Evolutionary conservation across 2,113 vertebrate species (phyloP).

Genomic region (Noturus placidus): DNA sequence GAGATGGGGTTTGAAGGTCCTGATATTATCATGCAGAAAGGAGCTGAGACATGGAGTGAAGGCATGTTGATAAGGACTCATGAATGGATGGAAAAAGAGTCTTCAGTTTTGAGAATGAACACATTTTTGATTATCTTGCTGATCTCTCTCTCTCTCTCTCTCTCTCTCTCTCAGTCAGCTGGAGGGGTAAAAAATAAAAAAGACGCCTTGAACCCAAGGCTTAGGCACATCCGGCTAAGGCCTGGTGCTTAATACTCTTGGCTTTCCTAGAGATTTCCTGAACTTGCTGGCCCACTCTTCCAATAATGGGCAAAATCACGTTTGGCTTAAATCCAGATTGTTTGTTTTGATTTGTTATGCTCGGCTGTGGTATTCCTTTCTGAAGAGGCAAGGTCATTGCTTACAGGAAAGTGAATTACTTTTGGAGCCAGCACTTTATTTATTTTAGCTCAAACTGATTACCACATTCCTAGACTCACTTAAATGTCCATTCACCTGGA

Average conservation of each 20-base stretch:
- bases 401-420: slow-evolving; percentile 38
- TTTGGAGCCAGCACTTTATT: slow-evolving; percentile 14
- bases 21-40: not conserved
- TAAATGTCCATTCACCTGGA: slow-evolving; percentile 4
- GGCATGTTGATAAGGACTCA: not conserved
- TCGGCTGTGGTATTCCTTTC: slow-evolving; percentile 20
- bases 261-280: slow-evolving; percentile 58
- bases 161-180: slow-evolving; percentile 3
- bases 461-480: slow-evolving; percentile 9
- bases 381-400: slow-evolving; percentile 26
- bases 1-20: not conserved
- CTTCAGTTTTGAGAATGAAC: slow-evolving; percentile 29
- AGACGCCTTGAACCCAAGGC: slow-evolving; percentile 43
- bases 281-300: slow-evolving; percentile 47
- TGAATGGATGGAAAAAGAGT: slow-evolving; percentile 13
- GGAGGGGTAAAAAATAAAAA: not conserved
- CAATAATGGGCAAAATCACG: slow-evolving; percentile 19
- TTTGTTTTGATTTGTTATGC: slow-evolving; percentile 44
- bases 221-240: slow-evolving; percentile 50
- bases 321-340: slow-evolving; percentile 43
- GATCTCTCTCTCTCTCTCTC: not conserved
- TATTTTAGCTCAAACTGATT: slow-evolving; percentile 36
- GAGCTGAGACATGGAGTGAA: not conserved
- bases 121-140: not conserved
- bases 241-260: slow-evolving; percentile 48